phyloP scores from a whole-genome alignment of 2,113 vertebrate species.

The Daboia siamensis region DNA sequence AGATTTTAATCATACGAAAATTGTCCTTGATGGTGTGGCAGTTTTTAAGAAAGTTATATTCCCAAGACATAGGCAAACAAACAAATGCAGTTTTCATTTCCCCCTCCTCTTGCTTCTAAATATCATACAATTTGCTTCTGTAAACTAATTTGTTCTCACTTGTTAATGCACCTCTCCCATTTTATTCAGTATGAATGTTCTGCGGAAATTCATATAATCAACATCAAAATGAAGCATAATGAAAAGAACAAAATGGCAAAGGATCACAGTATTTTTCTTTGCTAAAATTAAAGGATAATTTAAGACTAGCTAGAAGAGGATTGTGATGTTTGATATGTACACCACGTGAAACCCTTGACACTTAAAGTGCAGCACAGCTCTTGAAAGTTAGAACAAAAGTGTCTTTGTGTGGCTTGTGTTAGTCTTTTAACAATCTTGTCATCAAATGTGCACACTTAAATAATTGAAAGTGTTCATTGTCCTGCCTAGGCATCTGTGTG shows the following conservation, averaged over 20 bases:
- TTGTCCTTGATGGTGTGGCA: conserved; percentile 27
- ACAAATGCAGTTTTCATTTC: conserved; percentile 32
- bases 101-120: not conserved
- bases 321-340: conserved; percentile 36
- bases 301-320: conserved; percentile 45
- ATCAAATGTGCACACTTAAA: not conserved
- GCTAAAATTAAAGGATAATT: conserved; percentile 54
- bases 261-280: conserved; percentile 24
- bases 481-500: not conserved
- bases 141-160: not conserved
- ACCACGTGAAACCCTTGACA: conserved; percentile 30
- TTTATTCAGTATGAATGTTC: conserved; percentile 47
- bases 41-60: conserved; percentile 17
- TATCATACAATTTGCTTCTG: not conserved
- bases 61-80: conserved; percentile 33
- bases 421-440: conserved; percentile 10
- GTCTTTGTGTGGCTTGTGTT: conserved; percentile 6
- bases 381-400: conserved; percentile 5
- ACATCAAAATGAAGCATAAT: conserved; percentile 37
- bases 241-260: conserved; percentile 54
- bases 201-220: conserved; percentile 55
- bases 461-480: not conserved
- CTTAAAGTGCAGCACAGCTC: conserved; percentile 16
- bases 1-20: conserved; percentile 29
- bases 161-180: conserved; percentile 10